These are phyloP conservation scores for Nannospalax galili DNA, from an alignment of 2,113 vertebrate species.

Conservation along the genomic window DNA sequence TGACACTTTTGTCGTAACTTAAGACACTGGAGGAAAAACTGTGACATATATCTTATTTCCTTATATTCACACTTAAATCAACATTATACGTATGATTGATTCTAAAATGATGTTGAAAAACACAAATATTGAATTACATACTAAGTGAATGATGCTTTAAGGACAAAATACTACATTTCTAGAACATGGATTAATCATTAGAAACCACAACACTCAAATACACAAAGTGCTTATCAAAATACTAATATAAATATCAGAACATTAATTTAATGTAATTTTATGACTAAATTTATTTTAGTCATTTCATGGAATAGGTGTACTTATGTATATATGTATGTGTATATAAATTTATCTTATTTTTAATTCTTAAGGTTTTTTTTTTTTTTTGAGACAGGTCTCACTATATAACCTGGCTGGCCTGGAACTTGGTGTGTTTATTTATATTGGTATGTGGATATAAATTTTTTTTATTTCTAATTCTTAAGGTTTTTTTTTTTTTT, in stretches of 20 bases:
- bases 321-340: too few species aligned
- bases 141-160: not conserved
- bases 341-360: too few species aligned
- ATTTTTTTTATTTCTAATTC: too few species aligned
- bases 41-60: not conserved
- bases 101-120: not conserved
- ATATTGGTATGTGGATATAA: too few species aligned
- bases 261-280: not conserved
- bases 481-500: too few species aligned
- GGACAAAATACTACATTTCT: not conserved
- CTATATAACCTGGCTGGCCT: too few species aligned
- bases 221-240: not conserved
- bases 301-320: not conserved
- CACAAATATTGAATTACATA: not conserved
- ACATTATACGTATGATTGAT: not conserved
- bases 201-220: not conserved
- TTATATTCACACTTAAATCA: not conserved
- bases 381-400: too few species aligned
- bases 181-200: not conserved
- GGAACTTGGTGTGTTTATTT: too few species aligned
- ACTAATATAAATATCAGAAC: not conserved
- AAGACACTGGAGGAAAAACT: conserved; percentile 34
- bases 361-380: too few species aligned
- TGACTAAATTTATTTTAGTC: not conserved
- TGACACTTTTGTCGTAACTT: conserved; percentile 71